Evolutionary conservation across 2,888 invertebrate genomes (phyloP).

Genomic region (Autographa gamma): DNA sequence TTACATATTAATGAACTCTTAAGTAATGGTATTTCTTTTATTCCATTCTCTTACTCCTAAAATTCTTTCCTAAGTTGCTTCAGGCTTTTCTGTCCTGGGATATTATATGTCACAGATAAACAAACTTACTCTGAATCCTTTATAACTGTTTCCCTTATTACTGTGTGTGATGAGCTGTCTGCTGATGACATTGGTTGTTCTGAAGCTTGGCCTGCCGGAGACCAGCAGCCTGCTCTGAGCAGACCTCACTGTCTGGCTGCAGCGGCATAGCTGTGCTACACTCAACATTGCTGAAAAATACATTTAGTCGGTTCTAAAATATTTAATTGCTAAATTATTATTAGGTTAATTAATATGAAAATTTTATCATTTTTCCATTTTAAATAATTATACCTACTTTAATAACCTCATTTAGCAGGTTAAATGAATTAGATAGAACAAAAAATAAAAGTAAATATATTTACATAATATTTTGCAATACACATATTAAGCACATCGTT

Average conservation of each 20-base stretch:
- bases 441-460: conserved; percentile 11
- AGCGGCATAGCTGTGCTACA: conserved; percentile 75
- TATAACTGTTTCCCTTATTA: conserved; percentile 60
- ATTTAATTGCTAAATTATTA: no score
- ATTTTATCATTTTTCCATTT: no score
- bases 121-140: conserved; percentile 69
- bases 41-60: no score
- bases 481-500: background rate
- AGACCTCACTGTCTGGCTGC: conserved; percentile 66
- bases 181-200: conserved; percentile 61
- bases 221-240: conserved; percentile 67
- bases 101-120: background rate
- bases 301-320: background rate
- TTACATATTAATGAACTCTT: no score
- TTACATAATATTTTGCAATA: conserved; percentile 41
- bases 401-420: background rate
- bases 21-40: no score
- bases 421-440: background rate
- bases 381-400: background rate
- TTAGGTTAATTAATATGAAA: no score
- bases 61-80: no score
- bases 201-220: conserved; percentile 63
- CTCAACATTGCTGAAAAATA: conserved; percentile 75
- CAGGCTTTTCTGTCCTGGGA: no score
- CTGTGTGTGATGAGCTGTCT: conserved; percentile 72